These are phyloP conservation scores for Drosophila persimilis DNA, from an alignment of 1,140 invertebrate species.

Conservation along the genomic window DNA sequence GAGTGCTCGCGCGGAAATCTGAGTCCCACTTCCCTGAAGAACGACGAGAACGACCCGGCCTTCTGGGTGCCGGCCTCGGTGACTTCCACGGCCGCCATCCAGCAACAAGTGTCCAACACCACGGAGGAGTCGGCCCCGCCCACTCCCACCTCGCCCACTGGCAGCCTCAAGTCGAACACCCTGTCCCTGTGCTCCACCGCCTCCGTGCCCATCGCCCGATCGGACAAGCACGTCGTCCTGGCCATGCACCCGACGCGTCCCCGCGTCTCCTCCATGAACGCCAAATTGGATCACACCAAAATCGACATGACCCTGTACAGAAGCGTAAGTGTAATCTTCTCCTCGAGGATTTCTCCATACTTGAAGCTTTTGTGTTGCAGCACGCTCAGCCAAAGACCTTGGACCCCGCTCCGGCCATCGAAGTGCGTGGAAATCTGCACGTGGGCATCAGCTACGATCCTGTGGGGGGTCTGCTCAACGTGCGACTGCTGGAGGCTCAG, in stretches of 20 bases:
- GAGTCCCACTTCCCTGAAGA: constrained; percentile 75
- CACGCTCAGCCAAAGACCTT: constrained; percentile 69
- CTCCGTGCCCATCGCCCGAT: constrained; percentile 83
- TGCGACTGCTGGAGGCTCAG: constrained; percentile 85
- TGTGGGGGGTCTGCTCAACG: constrained; percentile 84
- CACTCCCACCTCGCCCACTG: constrained; percentile 83
- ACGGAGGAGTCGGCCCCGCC: constrained; percentile 83
- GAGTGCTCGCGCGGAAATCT: constrained; percentile 80
- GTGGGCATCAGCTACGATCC: constrained; percentile 84
- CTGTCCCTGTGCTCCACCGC: constrained; percentile 73
- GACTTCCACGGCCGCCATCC: constrained; percentile 51
- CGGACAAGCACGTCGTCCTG: constrained; percentile 85
- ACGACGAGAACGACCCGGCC: constrained; percentile 75
- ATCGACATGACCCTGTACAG: constrained; percentile 85
- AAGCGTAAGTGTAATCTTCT: constrained; percentile 51
- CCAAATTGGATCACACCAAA: constrained; percentile 85
- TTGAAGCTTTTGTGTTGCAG: constrained; percentile 13
- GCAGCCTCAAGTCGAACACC: constrained; percentile 78
- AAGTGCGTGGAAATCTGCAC: constrained; percentile 84
- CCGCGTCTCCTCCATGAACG: constrained; percentile 84
- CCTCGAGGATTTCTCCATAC: too few relatives aligned
- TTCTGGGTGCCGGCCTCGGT: constrained; percentile 84
- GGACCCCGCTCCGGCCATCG: constrained; percentile 56
- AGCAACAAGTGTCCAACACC: constrained; percentile 69
- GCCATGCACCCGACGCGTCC: constrained; percentile 82